These are phyloP conservation scores for Mythimna vitellina DNA, from an alignment of 2,888 invertebrate species.

Conservation along the genomic window DNA sequence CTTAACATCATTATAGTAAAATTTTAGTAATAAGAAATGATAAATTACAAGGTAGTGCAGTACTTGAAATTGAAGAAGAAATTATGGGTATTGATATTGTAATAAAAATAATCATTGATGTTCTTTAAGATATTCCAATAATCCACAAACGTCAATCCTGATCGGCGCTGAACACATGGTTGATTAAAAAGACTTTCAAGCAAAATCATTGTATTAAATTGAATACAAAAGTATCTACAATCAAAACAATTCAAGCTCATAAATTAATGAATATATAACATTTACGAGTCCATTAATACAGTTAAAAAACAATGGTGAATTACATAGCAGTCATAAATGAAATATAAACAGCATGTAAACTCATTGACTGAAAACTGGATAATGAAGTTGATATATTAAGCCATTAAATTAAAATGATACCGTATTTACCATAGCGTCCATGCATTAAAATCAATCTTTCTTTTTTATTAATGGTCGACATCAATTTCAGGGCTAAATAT, in stretches of 20 bases:
- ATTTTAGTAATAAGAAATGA: neutral
- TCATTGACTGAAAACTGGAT: neutral
- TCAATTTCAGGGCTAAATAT: constrained; percentile 34
- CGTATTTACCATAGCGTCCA: constrained; percentile 31
- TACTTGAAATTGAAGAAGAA: neutral
- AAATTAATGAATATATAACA: neutral
- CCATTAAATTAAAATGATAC: constrained; percentile 50
- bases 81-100: neutral
- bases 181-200: neutral
- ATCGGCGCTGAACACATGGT: neutral
- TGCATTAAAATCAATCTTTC: constrained; percentile 28
- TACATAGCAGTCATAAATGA: neutral
- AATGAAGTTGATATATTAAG: constrained; percentile 30
- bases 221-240: neutral
- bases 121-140: too few species aligned
- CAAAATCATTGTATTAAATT: neutral
- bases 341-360: constrained; percentile 12
- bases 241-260: neutral
- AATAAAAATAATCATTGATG: neutral
- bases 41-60: neutral
- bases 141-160: neutral
- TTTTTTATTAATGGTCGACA: constrained; percentile 33
- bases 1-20: neutral
- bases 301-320: neutral
- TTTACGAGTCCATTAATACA: neutral